phyloP scores from a whole-genome alignment of 2,888 invertebrate species.

The Acholoe squamosa region DNA sequence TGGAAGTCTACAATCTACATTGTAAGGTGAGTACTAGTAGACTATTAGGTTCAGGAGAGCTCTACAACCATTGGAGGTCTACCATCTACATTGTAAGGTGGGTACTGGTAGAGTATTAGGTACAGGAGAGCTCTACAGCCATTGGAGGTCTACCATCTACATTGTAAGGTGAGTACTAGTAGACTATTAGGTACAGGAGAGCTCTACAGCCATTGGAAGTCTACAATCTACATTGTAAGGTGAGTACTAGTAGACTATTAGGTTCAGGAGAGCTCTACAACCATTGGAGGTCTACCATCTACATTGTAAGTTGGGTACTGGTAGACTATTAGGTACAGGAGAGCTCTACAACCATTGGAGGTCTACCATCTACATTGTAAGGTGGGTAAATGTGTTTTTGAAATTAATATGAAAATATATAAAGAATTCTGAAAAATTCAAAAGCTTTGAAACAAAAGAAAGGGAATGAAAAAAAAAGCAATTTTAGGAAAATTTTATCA shows the following conservation, averaged over 20 bases:
- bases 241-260: conserved; percentile 82
- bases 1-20: conserved; percentile 89
- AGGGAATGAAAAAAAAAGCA: too few relatives aligned
- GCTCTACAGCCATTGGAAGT: too few relatives aligned
- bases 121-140: conserved; percentile 92
- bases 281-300: conserved; percentile 91
- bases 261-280: conserved; percentile 90
- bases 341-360: too few relatives aligned
- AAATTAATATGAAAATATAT: too few relatives aligned
- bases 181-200: neutral
- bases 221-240: too few relatives aligned
- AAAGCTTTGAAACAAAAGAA: too few relatives aligned
- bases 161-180: conserved; percentile 86
- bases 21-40: conserved; percentile 86
- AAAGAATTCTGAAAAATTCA: too few relatives aligned
- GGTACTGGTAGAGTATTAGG: conserved; percentile 86
- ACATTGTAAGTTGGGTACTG: conserved; percentile 87
- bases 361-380: too few relatives aligned
- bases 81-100: too few relatives aligned
- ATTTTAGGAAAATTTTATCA: too few relatives aligned
- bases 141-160: conserved; percentile 90
- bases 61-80: too few relatives aligned
- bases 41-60: neutral
- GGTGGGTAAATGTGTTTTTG: too few relatives aligned
- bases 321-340: neutral